Percentiles rank a stretch among this genome's conserved stretches.
Evolutionary conservation across 92 coral and sea anemone species (phyloP).

Genomic region (Porites cylindrica): DNA sequence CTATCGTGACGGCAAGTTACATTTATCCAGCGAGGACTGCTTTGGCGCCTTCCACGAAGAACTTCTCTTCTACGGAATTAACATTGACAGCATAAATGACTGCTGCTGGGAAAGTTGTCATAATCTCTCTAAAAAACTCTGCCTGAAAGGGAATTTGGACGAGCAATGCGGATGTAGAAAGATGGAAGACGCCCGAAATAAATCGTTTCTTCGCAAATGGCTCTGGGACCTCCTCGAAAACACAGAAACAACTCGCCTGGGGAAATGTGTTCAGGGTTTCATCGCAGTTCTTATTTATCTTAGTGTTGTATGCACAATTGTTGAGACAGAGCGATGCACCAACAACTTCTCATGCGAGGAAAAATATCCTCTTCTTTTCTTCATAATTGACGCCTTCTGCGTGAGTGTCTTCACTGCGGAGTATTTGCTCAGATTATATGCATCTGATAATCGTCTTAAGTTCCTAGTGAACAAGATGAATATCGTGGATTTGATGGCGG

Average conservation of each 20-base stretch:
- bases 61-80: slow-evolving; percentile 86
- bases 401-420: slow-evolving; percentile 87
- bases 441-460: slow-evolving; percentile 67
- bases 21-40: slow-evolving; percentile 90
- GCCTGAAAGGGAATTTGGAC: not conserved
- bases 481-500: slow-evolving; percentile 84
- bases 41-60: slow-evolving; percentile 86
- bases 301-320: slow-evolving; percentile 73
- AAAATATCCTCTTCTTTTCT: slow-evolving; percentile 63
- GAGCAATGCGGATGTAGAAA: not conserved
- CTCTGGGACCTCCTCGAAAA: slow-evolving; percentile 81
- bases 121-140: slow-evolving; percentile 28
- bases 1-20: slow-evolving; percentile 93
- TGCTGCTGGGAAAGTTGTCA: slow-evolving; percentile 87
- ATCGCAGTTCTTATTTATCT: slow-evolving; percentile 82
- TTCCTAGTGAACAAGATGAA: slow-evolving; percentile 79
- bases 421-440: slow-evolving; percentile 83
- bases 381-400: slow-evolving; percentile 77
- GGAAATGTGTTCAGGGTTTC: slow-evolving; percentile 70
- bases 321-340: slow-evolving; percentile 81
- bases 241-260: slow-evolving; percentile 66
- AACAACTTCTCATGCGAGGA: slow-evolving; percentile 75
- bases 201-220: slow-evolving; percentile 52
- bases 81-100: slow-evolving; percentile 75
- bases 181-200: not conserved